A percentile compares a stretch with the other conserved stretches of the same genome.
Conservation (phyloP, 2,888 invertebrate species). For the Lagria hirta region DNA sequence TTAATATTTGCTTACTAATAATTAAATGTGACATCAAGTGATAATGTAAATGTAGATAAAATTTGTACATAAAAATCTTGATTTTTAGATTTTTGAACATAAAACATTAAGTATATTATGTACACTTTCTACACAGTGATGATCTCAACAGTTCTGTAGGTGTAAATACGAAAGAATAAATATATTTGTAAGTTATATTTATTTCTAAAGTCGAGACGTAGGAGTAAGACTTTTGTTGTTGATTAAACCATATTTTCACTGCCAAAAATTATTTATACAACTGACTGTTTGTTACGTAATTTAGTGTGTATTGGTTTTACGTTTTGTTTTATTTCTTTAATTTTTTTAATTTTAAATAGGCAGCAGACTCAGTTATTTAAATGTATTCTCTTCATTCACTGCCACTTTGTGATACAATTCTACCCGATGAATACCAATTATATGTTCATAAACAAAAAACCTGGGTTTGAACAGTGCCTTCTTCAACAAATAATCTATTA, state of each 20-base stretch:
- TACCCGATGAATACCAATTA: conserved; percentile 43
- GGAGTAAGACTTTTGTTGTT: conserved; percentile 12
- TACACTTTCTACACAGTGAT: conserved; percentile 41
- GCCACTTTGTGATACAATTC: conserved; percentile 50
- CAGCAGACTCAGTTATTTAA: conserved; percentile 17
- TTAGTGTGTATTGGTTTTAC: conserved; percentile 6
- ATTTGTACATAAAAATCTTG: conserved; percentile 33
- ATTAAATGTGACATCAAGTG: too few species aligned
- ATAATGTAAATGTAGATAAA: too few species aligned
- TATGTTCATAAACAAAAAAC: conserved; percentile 37
- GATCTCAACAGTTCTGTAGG: conserved; percentile 45
- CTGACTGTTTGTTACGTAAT: conserved; percentile 23
- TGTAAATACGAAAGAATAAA: conserved; percentile 36
- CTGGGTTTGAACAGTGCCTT: conserved; percentile 50
- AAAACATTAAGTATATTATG: too few species aligned
- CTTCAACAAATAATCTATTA: conserved; percentile 41
- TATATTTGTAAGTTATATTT: conserved; percentile 39
- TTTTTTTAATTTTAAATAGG: conserved; percentile 15
- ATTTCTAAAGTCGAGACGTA: conserved; percentile 29
- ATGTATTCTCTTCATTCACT: conserved; percentile 34
- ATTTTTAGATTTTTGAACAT: conserved; percentile 32
- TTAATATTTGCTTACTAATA: conserved; percentile 39
- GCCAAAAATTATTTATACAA: conserved; percentile 24
- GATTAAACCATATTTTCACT: conserved; percentile 24
- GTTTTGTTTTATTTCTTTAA: conserved; percentile 4